Base-by-base conservation (phyloP, 2,113 vertebrate genomes). In the Cygnus atratus region DNA sequence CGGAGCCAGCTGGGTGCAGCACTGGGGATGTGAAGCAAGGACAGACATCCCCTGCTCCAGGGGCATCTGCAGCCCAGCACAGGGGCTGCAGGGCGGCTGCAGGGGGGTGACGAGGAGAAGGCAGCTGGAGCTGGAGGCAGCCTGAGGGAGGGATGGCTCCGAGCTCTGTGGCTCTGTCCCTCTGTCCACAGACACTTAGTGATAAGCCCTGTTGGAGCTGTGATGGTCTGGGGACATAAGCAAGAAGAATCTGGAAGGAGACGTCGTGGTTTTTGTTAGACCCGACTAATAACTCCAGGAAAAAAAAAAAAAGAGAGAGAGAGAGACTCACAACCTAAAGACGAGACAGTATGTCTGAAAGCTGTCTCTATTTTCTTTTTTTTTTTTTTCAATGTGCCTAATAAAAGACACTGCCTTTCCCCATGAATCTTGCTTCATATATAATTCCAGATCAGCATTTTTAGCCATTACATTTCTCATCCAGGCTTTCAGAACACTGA, bases 41-140 rank as follows among this genome's bases (percentile, higher is more conserved):
- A 22, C 91, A 92, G 65, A 6, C 16, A 16, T 21, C 52, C 43
- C 58, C 24, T 22, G 77, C n/a, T 79, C 33, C 39, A 7, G 59
- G 74, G 61, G 84, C 48, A 48, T 48, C 20, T 57, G 82, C 70
- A 1, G 3, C 61, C 39, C 18, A 1, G 55, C 74, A 41, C 13
- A 13, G 46, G 70, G 55, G n/a, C 84, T 73, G n/a, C 3, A 9
- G 6, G 4, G 37, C 0, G 0, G 46, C 37, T 26, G 62, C 57
- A 57, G 39, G 0, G 0, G 46, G n/a, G 20, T 1, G 10, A 62
- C 0, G 0, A 46, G 58, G 81, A 87, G 58, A 84, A 1, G 33
- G 65, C 78, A 87, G 82, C 57, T 76, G 71, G 43, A 43, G 54
- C n/a, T 6, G 39, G 44, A 88, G 63, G 48, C 39, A 82, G 35